Conservation (phyloP, 2,888 invertebrate species). For the Amphipoea lucens region DNA sequence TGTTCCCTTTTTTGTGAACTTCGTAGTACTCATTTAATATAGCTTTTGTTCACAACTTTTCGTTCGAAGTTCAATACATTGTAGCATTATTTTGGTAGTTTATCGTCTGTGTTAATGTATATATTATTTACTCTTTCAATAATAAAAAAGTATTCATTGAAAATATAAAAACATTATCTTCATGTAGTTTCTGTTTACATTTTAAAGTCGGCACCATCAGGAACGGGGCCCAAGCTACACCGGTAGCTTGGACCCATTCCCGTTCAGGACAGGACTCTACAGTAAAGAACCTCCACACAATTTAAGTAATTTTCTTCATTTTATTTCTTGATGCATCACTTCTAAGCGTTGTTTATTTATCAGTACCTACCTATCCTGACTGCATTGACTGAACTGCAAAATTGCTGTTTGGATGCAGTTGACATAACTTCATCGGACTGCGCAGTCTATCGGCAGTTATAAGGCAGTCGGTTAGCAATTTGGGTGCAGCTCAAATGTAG, state of each 20-base stretch:
- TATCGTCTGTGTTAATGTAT: neutral
- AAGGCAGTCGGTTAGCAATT: neutral
- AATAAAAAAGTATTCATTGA: no score
- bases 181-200: neutral
- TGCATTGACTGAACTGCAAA: neutral
- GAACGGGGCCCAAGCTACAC: neutral
- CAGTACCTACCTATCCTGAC: neutral
- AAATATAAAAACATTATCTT: neutral
- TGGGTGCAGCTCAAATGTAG: neutral
- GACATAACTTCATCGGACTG: neutral
- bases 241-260: no score
- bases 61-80: neutral
- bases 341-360: neutral
- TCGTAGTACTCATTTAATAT: conserved; percentile 11
- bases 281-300: no score
- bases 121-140: neutral
- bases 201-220: no score
- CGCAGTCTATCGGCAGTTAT: neutral
- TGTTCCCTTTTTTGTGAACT: conserved; percentile 17
- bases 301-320: no score
- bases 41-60: neutral
- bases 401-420: neutral
- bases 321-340: neutral
- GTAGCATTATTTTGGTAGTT: neutral
- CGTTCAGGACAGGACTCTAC: no score